Conservation (phyloP, 2,113 vertebrate species). For the Syngnathus scovelli region DNA sequence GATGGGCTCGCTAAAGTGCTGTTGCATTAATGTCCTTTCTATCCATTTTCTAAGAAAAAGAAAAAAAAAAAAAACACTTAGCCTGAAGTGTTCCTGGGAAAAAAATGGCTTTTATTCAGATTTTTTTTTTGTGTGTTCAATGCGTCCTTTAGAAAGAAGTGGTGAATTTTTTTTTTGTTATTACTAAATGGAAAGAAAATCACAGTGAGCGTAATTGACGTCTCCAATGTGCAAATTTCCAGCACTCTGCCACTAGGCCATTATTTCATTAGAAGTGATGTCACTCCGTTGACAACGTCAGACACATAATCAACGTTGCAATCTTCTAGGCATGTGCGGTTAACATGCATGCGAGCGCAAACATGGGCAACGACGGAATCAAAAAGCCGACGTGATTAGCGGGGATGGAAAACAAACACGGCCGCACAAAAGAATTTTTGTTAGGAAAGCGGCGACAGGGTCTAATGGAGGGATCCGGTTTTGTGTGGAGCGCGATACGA, state of each 20-base stretch:
- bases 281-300: slow-evolving; percentile 62
- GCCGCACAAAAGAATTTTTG: slow-evolving; percentile 27
- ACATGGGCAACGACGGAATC: slow-evolving; percentile 32
- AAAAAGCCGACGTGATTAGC: slow-evolving; percentile 35
- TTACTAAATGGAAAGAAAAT: slow-evolving; percentile 44
- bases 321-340: slow-evolving; percentile 32
- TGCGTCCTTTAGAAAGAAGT: slow-evolving; percentile 28
- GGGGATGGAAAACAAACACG: slow-evolving; percentile 22
- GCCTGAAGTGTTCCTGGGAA: slow-evolving; percentile 31
- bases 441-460: neutral
- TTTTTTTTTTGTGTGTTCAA: slow-evolving; percentile 52
- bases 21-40: slow-evolving; percentile 50
- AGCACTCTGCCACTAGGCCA: slow-evolving; percentile 56
- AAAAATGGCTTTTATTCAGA: slow-evolving; percentile 50
- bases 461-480: slow-evolving; percentile 11
- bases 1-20: slow-evolving; percentile 37
- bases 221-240: slow-evolving; percentile 62
- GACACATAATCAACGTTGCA: slow-evolving; percentile 64
- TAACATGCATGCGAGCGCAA: slow-evolving; percentile 20
- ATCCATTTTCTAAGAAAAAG: slow-evolving; percentile 50
- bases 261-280: slow-evolving; percentile 74
- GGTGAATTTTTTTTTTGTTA: slow-evolving; percentile 24
- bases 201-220: slow-evolving; percentile 66
- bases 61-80: slow-evolving; percentile 50
- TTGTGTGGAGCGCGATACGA: slow-evolving; percentile 13